Evolutionary conservation across 2,113 vertebrate species (phyloP).

Genomic region (Lanius ludovicianus): DNA sequence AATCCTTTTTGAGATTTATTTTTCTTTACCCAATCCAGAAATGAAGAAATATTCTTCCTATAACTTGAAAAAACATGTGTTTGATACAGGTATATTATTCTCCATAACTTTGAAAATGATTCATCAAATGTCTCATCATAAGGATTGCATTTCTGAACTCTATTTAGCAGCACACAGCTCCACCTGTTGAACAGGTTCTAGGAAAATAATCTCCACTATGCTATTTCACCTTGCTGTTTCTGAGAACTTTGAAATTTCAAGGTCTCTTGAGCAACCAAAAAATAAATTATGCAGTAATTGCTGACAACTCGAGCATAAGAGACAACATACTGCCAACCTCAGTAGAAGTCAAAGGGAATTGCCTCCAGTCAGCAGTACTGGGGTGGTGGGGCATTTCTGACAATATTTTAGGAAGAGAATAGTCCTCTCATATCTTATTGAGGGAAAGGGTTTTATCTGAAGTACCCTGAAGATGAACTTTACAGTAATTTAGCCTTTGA

Average conservation of each 20-base stretch:
- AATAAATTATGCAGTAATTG: slow-evolving; percentile 16
- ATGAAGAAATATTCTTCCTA: background rate
- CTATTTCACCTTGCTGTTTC: background rate
- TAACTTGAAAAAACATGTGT: background rate
- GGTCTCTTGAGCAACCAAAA: background rate
- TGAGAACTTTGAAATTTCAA: background rate
- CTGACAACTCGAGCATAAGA: background rate
- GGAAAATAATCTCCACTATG: background rate
- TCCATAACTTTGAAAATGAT: background rate
- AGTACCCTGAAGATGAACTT: background rate
- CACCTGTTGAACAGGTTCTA: slow-evolving; percentile 36
- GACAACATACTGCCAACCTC: background rate
- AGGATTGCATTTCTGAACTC: background rate
- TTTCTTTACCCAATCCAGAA: background rate
- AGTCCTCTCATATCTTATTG: background rate
- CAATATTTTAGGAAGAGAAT: background rate
- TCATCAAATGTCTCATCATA: background rate
- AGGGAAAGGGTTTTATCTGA: background rate
- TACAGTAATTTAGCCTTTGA: background rate
- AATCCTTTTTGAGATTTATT: background rate
- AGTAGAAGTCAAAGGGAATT: background rate
- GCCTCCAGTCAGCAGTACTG: background rate
- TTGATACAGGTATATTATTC: background rate
- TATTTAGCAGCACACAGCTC: slow-evolving; percentile 8
- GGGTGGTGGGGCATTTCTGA: background rate